Evolutionary conservation across 2,888 invertebrate species (phyloP).

Genomic region (Adelphocoris suturalis): DNA sequence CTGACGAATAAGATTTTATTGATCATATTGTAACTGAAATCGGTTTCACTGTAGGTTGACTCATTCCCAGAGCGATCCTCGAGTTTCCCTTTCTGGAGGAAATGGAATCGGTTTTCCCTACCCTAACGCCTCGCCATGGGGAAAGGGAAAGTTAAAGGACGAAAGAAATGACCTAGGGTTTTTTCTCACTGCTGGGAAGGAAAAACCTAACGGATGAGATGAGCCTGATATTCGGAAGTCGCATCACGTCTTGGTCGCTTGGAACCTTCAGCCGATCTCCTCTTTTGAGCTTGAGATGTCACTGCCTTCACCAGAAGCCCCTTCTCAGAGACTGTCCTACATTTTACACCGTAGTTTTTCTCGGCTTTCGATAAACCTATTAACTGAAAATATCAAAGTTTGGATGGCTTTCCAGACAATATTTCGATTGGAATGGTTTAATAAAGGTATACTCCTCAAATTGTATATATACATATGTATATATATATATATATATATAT

Average conservation of each 20-base stretch:
- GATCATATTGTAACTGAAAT: not conserved
- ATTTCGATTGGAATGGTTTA: no score
- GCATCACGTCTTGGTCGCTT: conserved; percentile 48
- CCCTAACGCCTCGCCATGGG: not conserved
- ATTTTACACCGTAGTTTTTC: not conserved
- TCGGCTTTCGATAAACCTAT: not conserved
- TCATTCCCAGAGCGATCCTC: not conserved
- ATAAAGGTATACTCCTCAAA: no score
- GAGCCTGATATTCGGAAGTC: conserved; percentile 13
- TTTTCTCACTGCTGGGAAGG: not conserved
- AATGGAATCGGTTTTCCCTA: conserved; percentile 20
- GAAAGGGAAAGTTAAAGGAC: not conserved
- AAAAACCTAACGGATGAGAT: conserved; percentile 33
- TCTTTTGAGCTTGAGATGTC: conserved; percentile 14
- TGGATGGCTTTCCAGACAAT: no score
- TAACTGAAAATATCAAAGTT: no score
- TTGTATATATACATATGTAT: no score
- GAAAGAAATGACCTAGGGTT: conserved; percentile 5
- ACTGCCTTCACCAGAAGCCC: not conserved
- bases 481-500: no score
- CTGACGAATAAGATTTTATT: conserved; percentile 3
- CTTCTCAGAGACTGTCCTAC: not conserved
- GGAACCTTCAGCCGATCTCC: conserved; percentile 18
- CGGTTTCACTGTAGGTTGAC: no score
- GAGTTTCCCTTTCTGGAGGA: not conserved